Conservation (phyloP, 2,113 vertebrate genomes). For the Fulica atra region DNA sequence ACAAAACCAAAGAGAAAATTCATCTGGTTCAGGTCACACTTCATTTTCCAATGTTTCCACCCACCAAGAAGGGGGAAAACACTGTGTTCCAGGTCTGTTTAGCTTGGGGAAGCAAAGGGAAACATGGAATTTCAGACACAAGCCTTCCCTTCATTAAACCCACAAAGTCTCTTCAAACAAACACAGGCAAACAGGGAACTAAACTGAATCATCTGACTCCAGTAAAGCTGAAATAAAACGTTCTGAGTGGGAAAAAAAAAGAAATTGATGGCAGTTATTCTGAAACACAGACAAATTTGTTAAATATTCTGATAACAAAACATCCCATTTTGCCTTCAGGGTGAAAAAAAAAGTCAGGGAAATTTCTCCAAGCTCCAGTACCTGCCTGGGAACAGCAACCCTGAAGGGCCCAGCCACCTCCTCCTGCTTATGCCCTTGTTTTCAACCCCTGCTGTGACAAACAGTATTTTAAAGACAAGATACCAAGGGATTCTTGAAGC, state of each 20-base stretch:
- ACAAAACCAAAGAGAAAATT: not conserved
- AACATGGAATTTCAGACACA: not conserved
- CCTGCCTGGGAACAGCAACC: not conserved
- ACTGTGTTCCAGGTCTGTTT: not conserved
- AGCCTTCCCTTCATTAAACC: not conserved
- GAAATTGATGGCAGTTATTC: not conserved
- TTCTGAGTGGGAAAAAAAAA: not conserved
- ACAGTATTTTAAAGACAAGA: conserved; percentile 27
- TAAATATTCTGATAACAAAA: not conserved
- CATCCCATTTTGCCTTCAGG: not conserved
- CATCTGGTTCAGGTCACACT: not conserved
- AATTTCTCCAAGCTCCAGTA: not conserved
- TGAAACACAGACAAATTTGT: not conserved
- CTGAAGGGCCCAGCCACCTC: not conserved
- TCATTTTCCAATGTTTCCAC: not conserved
- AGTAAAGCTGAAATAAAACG: conserved; percentile 8
- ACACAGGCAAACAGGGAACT: conserved; percentile 34
- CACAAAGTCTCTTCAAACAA: conserved; percentile 14
- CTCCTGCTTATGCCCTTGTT: not conserved
- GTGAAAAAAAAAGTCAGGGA: not conserved
- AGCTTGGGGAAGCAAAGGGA: conserved; percentile 13
- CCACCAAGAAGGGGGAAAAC: not conserved
- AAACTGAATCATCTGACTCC: not conserved
- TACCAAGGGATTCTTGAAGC: not conserved
- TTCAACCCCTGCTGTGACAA: not conserved